A percentile compares a stretch with the other conserved stretches of the same genome.
Evolutionary conservation across 2,888 invertebrate species (phyloP).

Genomic region (Phortica okadai): DNA sequence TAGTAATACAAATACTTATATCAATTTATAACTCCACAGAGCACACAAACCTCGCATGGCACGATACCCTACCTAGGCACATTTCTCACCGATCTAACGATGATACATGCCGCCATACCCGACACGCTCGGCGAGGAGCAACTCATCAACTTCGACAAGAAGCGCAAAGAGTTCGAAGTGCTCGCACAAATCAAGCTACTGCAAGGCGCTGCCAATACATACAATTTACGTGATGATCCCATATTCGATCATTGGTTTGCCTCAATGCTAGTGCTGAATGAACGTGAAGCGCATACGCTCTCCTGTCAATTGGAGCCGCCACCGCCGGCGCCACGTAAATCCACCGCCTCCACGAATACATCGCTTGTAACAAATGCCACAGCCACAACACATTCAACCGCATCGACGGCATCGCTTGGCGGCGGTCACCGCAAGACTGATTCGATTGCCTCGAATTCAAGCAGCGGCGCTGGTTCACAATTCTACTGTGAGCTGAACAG

Average conservation of each 20-base stretch:
- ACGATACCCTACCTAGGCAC: conserved; percentile 99
- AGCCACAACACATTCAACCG: conserved; percentile 60
- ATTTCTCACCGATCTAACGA: conserved; percentile 97
- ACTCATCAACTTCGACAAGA: conserved; percentile 98
- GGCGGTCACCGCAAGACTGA: conserved; percentile 91
- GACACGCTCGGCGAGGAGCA: conserved; percentile 85
- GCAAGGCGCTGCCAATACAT: conserved; percentile 97
- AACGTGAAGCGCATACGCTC: conserved; percentile 92
- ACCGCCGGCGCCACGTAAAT: conserved; percentile 76
- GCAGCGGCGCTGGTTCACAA: conserved; percentile 90
- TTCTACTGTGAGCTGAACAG: conserved; percentile 87
- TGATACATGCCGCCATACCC: conserved; percentile 98
- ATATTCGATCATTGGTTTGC: conserved; percentile 98
- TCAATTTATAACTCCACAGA: conserved; percentile 67
- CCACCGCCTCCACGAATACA: conserved; percentile 65
- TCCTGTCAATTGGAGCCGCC: conserved; percentile 93
- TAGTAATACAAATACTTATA: neutral
- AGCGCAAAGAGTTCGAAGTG: conserved; percentile 98
- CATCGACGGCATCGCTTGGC: conserved; percentile 53
- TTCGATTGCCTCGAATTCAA: conserved; percentile 91
- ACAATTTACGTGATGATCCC: conserved; percentile 89
- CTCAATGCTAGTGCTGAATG: conserved; percentile 92
- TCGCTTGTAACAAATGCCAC: conserved; percentile 61
- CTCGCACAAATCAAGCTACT: conserved; percentile 96
- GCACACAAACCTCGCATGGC: conserved; percentile 88